Evolutionary conservation across 2,888 invertebrate species (phyloP).

Genomic region (Cephus runcator): DNA sequence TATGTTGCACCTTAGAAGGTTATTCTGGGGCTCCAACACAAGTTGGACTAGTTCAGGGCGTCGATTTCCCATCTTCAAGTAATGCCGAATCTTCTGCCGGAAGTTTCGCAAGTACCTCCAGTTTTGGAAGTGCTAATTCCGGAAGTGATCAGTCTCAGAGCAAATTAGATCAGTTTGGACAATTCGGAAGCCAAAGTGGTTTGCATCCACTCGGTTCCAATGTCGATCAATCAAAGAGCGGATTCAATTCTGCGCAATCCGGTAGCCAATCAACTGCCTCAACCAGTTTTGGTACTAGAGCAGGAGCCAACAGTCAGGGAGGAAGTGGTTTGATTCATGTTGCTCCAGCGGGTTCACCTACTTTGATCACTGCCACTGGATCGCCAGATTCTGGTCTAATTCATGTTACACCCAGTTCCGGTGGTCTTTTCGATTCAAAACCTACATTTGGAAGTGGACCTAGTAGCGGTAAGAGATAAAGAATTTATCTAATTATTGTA

Average conservation of each 20-base stretch:
- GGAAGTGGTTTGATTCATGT: conserved; percentile 10
- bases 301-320: background rate
- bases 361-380: background rate
- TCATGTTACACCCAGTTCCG: conserved; percentile 2
- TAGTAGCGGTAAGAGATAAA: background rate
- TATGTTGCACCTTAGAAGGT: conserved; percentile 45
- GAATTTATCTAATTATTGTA: background rate
- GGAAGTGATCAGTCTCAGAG: background rate
- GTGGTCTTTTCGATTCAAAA: conserved; percentile 4
- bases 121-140: background rate
- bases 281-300: conserved; percentile 20
- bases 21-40: conserved; percentile 11
- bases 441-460: background rate
- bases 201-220: background rate
- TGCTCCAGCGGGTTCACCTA: background rate
- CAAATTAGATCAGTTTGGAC: conserved; percentile 13
- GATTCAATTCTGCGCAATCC: background rate
- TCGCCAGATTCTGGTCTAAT: conserved; percentile 2
- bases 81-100: background rate
- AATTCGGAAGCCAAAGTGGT: conserved; percentile 4
- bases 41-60: background rate
- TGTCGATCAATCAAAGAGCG: background rate
- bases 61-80: background rate
- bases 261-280: conserved; percentile 5
- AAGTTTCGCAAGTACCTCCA: background rate